Conservation (phyloP, 2,113 vertebrate genomes). For the Brachionichthys hirsutus region DNA sequence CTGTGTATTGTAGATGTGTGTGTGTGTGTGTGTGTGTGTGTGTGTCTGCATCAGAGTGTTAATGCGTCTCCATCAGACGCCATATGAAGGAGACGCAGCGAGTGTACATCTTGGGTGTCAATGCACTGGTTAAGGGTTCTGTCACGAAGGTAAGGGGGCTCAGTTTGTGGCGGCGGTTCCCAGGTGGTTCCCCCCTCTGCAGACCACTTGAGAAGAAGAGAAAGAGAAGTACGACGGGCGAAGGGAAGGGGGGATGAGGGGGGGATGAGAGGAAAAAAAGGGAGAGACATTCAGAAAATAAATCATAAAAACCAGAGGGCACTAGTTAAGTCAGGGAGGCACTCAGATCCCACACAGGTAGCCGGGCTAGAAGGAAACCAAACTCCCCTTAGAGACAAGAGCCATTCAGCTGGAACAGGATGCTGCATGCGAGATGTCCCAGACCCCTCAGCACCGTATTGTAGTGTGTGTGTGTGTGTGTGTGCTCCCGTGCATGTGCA, state of each 20-base stretch:
- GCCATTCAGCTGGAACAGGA: conserved; percentile 72
- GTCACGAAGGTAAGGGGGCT: conserved; percentile 3
- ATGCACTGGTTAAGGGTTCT: conserved; percentile 14
- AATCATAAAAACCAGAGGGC: conserved; percentile 63
- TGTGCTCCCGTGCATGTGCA: conserved; percentile 45
- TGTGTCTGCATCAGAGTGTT: conserved; percentile 18
- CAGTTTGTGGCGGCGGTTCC: conserved; percentile 45
- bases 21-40: conserved; percentile 22
- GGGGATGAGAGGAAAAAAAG: conserved; percentile 37
- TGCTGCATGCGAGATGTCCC: conserved; percentile 70
- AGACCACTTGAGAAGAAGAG: conserved; percentile 68
- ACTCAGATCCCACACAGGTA: conserved; percentile 77
- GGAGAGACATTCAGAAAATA: conserved; percentile 52
- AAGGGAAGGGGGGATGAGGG: conserved; percentile 31
- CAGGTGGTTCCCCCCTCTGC: conserved; percentile 73
- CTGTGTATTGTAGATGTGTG: background rate
- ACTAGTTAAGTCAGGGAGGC: conserved; percentile 67
- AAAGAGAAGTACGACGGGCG: conserved; percentile 41
- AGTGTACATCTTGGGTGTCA: conserved; percentile 47
- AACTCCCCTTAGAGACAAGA: conserved; percentile 72
- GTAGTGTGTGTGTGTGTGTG: conserved; percentile 47
- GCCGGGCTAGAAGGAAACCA: conserved; percentile 56
- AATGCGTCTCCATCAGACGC: conserved; percentile 28
- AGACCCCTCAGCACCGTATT: conserved; percentile 67
- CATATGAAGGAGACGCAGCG: conserved; percentile 35